A percentile compares a stretch with the other conserved stretches of the same genome.
These are phyloP conservation scores for Mustelus asterias DNA, from an alignment of 2,113 vertebrate species.

Conservation along the genomic window DNA sequence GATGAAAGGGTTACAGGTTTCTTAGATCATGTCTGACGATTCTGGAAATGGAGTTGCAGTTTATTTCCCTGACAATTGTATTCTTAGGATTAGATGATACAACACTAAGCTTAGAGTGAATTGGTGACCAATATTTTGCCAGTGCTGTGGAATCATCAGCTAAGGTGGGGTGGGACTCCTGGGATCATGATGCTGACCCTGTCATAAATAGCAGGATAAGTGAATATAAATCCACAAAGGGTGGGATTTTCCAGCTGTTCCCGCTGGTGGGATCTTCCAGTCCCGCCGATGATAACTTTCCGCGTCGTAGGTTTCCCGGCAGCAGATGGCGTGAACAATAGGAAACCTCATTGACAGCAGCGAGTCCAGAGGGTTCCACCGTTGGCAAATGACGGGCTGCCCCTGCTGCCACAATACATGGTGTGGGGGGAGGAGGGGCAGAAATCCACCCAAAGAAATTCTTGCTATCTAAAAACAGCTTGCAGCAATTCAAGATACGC, in stretches of 20 bases:
- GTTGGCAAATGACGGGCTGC: no score
- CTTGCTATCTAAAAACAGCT: not conserved
- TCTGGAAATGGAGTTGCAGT: not conserved
- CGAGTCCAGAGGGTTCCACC: no score
- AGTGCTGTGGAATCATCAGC: not conserved
- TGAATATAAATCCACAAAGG: not conserved
- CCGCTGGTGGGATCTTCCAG: no score
- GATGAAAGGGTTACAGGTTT: not conserved
- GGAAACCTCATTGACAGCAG: no score
- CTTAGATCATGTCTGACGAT: not conserved
- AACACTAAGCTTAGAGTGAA: not conserved
- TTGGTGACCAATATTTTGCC: not conserved
- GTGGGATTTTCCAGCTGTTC: no score
- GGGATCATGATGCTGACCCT: not conserved
- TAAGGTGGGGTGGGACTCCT: not conserved
- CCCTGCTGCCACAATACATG: no score
- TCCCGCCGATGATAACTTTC: no score
- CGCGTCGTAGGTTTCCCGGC: no score
- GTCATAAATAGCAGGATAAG: not conserved
- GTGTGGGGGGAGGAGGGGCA: no score
- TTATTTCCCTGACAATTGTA: not conserved
- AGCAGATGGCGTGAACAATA: no score
- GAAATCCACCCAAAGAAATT: not conserved
- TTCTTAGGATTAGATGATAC: not conserved
- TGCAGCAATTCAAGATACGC: not conserved